Conservation (phyloP, 2,113 vertebrate species). For the Ellobius talpinus region DNA sequence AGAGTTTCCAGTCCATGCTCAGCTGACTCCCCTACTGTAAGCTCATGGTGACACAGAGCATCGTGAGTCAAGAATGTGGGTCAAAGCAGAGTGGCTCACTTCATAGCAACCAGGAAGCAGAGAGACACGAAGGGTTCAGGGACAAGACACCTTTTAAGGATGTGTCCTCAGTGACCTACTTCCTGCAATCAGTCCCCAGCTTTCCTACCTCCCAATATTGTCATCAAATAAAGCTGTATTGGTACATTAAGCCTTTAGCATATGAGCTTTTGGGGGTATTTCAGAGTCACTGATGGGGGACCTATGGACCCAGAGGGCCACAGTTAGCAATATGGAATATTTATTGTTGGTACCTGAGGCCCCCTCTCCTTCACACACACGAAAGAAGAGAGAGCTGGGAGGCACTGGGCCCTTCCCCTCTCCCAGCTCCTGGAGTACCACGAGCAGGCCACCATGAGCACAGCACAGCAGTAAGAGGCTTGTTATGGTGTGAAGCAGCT, state of each 20-base stretch:
- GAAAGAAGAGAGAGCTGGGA: neutral
- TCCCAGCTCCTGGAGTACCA: neutral
- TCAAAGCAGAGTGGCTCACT: neutral
- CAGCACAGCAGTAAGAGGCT: neutral
- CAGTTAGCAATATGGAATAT: neutral
- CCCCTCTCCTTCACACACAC: neutral
- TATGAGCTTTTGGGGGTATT: neutral
- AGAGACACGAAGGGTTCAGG: neutral
- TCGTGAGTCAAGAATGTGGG: neutral
- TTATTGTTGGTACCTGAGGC: neutral
- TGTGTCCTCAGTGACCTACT: neutral
- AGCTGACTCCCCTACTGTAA: neutral
- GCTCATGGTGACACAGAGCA: neutral
- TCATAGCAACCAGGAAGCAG: neutral
- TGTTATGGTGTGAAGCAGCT: neutral
- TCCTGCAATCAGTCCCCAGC: neutral
- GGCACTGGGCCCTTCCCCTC: neutral
- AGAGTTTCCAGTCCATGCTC: neutral
- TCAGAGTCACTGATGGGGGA: neutral
- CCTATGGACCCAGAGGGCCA: neutral
- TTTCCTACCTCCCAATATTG: neutral
- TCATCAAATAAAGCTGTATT: neutral
- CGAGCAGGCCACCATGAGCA: neutral
- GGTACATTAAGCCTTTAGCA: neutral
- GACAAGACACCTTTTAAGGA: neutral